Base-by-base conservation (phyloP, 2,797 vertebrate species). In the Arrhamphus sclerolepis region DNA sequence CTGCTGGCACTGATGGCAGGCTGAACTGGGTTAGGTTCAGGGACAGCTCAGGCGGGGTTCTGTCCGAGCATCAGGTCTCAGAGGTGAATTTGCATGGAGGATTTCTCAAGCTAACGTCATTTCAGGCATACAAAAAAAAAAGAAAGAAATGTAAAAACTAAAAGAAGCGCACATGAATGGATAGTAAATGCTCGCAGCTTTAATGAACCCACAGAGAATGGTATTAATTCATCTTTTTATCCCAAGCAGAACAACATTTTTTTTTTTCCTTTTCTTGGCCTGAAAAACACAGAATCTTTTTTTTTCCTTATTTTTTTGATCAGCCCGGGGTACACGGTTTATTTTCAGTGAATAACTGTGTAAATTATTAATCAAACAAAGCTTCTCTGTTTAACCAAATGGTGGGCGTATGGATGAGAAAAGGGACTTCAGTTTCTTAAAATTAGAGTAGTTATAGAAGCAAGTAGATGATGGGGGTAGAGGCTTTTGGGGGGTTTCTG, bases 321-420 rank as follows among this genome's bases (percentile, higher is more conserved):
- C 20, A 20, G 11, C 20, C 40, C n/a, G 40, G 40, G 17, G 8
- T 13, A 17, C 1, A 9, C 10, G 7, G n/a, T 19, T 44, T 44
- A 7, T 44, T 44, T 44, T 44, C 80, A 77, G 67, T 70, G 53
- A 77, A 77, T 71, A 73, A 81, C 67, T 75, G 77, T 88, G 72
- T 88, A 89, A 88, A 87, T 83, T 88, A 85, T 81, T 86, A 78
- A 82, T 87, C 56, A 62, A 87, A 66, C 65, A 70, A 87, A 85
- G 81, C 75, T 78, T 90, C 84, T 87, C 66, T 88, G 75, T 89
- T 87, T 75, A 89, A 90, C 87, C 85, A 90, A 91, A 90, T 56
- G 84, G 77, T 78, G 82, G 89, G 87, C 82, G 66, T 90, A 90
- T 57, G 90, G 89, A 91, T 93, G 89, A 89, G 78, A 85, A 78